Evolutionary conservation across 2,888 invertebrate genomes (phyloP).

Genomic region (Ophion costatus): DNA sequence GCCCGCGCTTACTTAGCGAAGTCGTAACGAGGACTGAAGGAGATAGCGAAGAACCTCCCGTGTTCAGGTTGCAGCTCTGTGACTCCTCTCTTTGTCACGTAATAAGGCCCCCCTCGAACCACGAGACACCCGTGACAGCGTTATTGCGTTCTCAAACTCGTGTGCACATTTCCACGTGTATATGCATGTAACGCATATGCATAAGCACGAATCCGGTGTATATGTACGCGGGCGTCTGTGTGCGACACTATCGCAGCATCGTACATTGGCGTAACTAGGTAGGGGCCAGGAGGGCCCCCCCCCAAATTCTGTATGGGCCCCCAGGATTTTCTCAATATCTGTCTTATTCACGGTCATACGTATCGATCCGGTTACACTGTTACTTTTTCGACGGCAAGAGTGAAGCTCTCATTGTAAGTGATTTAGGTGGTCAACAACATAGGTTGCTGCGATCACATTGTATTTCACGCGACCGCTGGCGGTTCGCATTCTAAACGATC

Average conservation of each 20-base stretch:
- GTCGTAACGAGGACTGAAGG: slow-evolving; percentile 80
- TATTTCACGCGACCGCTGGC: too few species aligned
- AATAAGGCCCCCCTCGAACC: slow-evolving; percentile 74
- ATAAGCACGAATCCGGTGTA: not conserved
- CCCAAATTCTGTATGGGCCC: too few species aligned
- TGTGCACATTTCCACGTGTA: not conserved
- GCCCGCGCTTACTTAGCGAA: slow-evolving; percentile 64
- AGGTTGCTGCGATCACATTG: too few species aligned
- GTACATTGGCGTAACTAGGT: too few species aligned
- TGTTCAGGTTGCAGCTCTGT: slow-evolving; percentile 72
- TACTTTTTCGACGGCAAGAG: too few species aligned
- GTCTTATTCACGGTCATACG: too few species aligned
- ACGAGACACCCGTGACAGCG: slow-evolving; percentile 21
- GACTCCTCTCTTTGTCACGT: slow-evolving; percentile 75
- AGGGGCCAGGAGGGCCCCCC: too few species aligned
- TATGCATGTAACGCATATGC: not conserved
- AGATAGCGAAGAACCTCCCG: slow-evolving; percentile 72
- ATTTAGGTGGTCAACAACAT: too few species aligned
- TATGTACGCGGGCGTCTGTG: not conserved
- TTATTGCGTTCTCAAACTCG: slow-evolving; percentile 36
- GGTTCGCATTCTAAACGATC: too few species aligned
- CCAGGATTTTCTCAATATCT: too few species aligned
- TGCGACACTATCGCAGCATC: not conserved
- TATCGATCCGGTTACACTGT: too few species aligned
- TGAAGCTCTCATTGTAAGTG: too few species aligned